These are phyloP conservation scores for Colletes gigas DNA, from an alignment of 1,140 invertebrate species.

Conservation along the genomic window DNA sequence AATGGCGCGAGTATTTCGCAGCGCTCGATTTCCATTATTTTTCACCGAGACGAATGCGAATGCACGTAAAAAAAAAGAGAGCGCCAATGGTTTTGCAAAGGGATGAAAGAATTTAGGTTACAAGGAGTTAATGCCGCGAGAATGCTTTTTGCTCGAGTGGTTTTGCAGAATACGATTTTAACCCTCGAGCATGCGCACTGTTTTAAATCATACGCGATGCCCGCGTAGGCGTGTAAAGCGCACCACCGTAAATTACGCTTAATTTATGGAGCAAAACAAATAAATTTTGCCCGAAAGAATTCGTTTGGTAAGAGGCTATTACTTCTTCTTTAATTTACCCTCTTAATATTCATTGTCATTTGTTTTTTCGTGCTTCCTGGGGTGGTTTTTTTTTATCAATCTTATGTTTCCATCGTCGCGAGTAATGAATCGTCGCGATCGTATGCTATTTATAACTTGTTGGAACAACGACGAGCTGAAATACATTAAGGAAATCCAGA, in stretches of 20 bases:
- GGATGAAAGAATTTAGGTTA: not conserved
- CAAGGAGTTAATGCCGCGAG: not conserved
- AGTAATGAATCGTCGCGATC: not conserved
- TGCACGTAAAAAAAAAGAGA: not conserved
- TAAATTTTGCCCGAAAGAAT: slow-evolving; percentile 33
- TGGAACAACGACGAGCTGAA: not conserved
- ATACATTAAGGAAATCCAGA: slow-evolving; percentile 22
- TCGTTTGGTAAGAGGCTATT: slow-evolving; percentile 16
- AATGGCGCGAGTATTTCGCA: too few species aligned
- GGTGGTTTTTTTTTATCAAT: not conserved
- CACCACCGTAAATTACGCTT: slow-evolving; percentile 28
- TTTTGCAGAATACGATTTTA: slow-evolving; percentile 29
- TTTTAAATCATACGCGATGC: slow-evolving; percentile 31
- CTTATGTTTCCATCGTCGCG: not conserved
- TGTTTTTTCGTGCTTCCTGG: not conserved
- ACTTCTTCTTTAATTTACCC: slow-evolving; percentile 13
- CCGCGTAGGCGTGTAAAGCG: slow-evolving; percentile 33
- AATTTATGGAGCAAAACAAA: slow-evolving; percentile 41
- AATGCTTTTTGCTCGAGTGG: too few species aligned
- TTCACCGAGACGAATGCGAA: not conserved
- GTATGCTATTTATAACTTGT: not conserved
- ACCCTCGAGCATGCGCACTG: slow-evolving; percentile 21
- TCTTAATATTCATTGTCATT: slow-evolving; percentile 13
- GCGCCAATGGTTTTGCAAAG: not conserved
- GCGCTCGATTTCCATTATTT: not conserved